Base-by-base conservation (phyloP, 2,113 vertebrate species). In the Chiloscyllium plagiosum region DNA sequence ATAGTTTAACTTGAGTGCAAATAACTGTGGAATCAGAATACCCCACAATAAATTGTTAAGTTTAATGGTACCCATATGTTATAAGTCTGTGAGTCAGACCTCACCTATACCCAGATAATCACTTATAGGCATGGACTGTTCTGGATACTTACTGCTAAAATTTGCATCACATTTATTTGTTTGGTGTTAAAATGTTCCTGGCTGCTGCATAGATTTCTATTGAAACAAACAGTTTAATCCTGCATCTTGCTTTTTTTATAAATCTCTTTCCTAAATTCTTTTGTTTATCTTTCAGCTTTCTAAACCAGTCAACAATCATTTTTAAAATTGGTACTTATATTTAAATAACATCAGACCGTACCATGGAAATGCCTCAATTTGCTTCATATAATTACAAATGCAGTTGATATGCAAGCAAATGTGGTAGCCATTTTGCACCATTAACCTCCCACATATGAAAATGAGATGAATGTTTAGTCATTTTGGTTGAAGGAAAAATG, bases 11-110 rank as follows among this genome's bases (percentile, higher is more conserved):
- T 6, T 95, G 69, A 95, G 68, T 68, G 52, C 94, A 95, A 95
- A 95, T 95, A 95, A 69, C 94, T 95, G 68, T 95, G 69, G 68
- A 95, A 72, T 95, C 94, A 50, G 68, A 95, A 29, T 95, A 69
- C 69, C 52, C 20, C 69, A 50, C 94, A 26, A 72, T 95, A 72
- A 95, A 72, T 76, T 95, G 93, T 70, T n/a, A 15, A 37, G 13
- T 33, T 47, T 95, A 95, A 95, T 52, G 68, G 15, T 42, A 76
- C 68, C 94, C 94, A 95, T 95, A 95, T 95, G 94, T 95, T 95
- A 52, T 19, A 95, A 42, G 29, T 50, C 42, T 72, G 94, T 95
- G 94, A 50, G 42, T 33, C 42, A 72, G 37, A 95, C 94, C 69
- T 72, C 69, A 95, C 42, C 94, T 52, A 76, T 42, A 72, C 68